Evolutionary conservation across 2,888 invertebrate species (phyloP).

Genomic region (Schizaphis graminum): DNA sequence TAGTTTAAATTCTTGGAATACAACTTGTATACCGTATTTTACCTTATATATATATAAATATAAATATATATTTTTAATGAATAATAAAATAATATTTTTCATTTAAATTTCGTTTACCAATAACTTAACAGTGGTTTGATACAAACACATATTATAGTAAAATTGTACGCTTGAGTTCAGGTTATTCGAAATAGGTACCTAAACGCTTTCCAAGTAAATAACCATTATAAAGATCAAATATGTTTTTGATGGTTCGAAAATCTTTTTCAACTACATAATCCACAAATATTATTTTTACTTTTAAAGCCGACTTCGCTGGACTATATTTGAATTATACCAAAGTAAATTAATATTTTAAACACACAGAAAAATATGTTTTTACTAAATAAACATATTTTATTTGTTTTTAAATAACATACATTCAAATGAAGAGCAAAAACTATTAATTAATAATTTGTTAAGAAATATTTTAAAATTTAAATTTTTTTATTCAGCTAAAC

Average conservation of each 20-base stretch:
- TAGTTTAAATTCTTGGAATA: not conserved
- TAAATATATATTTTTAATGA: not conserved
- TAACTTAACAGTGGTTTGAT: not conserved
- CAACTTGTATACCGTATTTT: not conserved
- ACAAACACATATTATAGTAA: not conserved
- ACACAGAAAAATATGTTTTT: not conserved
- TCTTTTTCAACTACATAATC: not conserved
- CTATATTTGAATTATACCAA: not conserved
- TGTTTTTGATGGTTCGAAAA: conserved; percentile 1
- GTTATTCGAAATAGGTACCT: not conserved
- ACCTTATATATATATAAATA: not conserved
- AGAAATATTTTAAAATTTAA: not conserved
- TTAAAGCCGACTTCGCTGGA: not conserved
- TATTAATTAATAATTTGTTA: not conserved
- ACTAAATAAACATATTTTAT: not conserved
- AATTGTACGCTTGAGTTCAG: not conserved
- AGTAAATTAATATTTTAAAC: not conserved
- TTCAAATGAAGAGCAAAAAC: not conserved
- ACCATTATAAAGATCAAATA: not conserved
- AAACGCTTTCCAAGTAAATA: not conserved
- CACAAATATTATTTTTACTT: not conserved
- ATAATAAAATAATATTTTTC: not conserved
- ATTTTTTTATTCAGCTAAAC: not conserved
- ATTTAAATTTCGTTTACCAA: not conserved
- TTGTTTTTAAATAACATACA: not conserved